Conservation (phyloP, 2,888 invertebrate genomes). For the Tryphoninae sp. region DNA sequence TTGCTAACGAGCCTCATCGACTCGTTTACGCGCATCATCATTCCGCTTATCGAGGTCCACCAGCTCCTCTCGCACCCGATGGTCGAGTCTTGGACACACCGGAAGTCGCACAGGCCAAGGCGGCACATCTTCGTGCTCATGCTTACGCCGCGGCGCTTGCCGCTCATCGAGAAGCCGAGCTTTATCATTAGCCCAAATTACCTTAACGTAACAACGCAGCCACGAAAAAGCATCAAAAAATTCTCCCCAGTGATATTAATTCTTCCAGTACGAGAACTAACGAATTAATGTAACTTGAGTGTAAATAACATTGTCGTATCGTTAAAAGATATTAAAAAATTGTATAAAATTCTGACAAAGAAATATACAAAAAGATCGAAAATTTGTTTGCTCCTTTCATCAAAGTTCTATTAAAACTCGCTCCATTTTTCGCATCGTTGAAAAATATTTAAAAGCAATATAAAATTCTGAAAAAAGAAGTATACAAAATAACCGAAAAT, state of each 20-base stretch:
- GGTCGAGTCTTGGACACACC: slow-evolving; percentile 71
- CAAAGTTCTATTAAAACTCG: background rate
- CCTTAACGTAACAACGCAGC: background rate
- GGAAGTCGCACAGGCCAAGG: slow-evolving; percentile 71
- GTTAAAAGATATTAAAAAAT: slow-evolving; percentile 10
- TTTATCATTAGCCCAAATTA: slow-evolving; percentile 55
- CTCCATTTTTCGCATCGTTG: no score
- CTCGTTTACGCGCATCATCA: slow-evolving; percentile 68
- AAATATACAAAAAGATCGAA: background rate
- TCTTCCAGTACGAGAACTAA: background rate
- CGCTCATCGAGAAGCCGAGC: slow-evolving; percentile 62
- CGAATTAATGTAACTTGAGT: slow-evolving; percentile 39
- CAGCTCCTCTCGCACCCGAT: slow-evolving; percentile 68
- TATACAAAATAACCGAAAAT: no score
- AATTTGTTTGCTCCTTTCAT: background rate
- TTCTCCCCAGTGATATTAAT: slow-evolving; percentile 10
- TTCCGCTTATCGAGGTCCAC: slow-evolving; percentile 69
- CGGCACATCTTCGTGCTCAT: slow-evolving; percentile 67
- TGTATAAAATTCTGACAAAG: background rate
- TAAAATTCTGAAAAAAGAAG: no score
- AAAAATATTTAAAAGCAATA: no score
- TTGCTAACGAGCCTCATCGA: slow-evolving; percentile 61
- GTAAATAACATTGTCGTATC: slow-evolving; percentile 58
- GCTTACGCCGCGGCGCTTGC: slow-evolving; percentile 69
- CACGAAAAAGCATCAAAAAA: slow-evolving; percentile 15